These are phyloP conservation scores for Flexamia atlantica DNA, from an alignment of 2,888 invertebrate species.

Conservation along the genomic window DNA sequence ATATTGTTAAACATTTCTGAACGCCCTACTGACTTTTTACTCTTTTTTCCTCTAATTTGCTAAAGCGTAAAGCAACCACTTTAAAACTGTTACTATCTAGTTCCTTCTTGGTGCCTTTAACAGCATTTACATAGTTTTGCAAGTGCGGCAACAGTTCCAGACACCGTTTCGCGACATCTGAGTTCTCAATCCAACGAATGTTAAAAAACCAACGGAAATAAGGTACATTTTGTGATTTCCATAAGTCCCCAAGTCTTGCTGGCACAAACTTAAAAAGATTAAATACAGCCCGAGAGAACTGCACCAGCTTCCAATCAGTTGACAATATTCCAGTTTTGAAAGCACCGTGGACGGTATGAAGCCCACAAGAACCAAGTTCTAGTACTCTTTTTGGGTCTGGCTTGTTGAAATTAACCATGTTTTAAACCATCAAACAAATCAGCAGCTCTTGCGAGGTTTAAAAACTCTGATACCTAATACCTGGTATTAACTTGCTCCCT, in stretches of 20 bases:
- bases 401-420: not conserved
- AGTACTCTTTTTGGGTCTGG: not conserved
- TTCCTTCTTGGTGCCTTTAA: slow-evolving; percentile 29
- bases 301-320: not conserved
- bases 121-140: too few species aligned
- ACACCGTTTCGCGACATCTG: not conserved
- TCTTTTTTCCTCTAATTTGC: not conserved
- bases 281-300: not conserved
- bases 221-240: not conserved
- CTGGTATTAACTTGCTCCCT: not conserved
- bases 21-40: too few species aligned
- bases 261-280: not conserved
- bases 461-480: not conserved
- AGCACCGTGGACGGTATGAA: not conserved
- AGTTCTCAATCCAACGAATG: not conserved
- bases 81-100: slow-evolving; percentile 16
- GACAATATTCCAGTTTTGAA: not conserved
- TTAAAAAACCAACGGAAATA: not conserved
- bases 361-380: not conserved
- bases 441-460: not conserved
- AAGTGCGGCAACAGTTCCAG: not conserved
- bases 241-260: not conserved
- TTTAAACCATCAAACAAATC: not conserved
- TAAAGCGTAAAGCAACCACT: slow-evolving; percentile 26
- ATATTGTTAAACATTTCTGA: not conserved